Percentiles rank a stretch among this genome's conserved stretches.
Evolutionary conservation across 2,113 vertebrate genomes (phyloP).

Genomic region (Parus major): DNA sequence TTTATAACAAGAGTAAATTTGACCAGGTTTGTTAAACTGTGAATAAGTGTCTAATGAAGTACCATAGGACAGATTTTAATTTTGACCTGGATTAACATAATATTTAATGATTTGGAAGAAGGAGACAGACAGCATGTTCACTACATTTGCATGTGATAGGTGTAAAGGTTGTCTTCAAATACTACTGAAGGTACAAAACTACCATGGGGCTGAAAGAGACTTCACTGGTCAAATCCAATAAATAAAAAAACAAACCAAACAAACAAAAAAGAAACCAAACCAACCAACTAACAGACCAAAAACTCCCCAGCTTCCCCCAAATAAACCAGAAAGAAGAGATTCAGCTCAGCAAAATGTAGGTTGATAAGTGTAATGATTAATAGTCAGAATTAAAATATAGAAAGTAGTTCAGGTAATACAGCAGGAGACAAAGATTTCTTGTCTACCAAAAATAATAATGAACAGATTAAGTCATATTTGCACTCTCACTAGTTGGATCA

Average conservation of each 20-base stretch:
- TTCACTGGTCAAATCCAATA: neutral
- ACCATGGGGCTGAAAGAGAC: neutral
- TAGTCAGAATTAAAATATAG: neutral
- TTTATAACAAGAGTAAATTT: neutral
- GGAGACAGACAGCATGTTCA: neutral
- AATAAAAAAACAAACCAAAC: neutral
- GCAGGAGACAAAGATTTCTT: neutral
- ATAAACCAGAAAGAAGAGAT: neutral
- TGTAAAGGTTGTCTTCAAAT: neutral
- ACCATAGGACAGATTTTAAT: neutral
- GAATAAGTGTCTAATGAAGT: neutral
- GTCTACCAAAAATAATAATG: neutral
- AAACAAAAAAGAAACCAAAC: neutral
- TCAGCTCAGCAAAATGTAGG: neutral
- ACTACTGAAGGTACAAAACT: neutral
- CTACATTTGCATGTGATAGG: neutral
- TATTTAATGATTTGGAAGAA: constrained; percentile 4
- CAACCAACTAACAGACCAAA: neutral
- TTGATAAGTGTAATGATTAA: neutral
- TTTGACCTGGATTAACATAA: neutral
- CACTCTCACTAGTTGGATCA: neutral
- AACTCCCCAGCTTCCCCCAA: fast-evolving
- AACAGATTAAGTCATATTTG: neutral
- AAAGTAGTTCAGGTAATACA: neutral
- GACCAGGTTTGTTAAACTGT: neutral